phyloP scores from a whole-genome alignment of 2,797 vertebrate species.

The Nannoperca obscura region DNA sequence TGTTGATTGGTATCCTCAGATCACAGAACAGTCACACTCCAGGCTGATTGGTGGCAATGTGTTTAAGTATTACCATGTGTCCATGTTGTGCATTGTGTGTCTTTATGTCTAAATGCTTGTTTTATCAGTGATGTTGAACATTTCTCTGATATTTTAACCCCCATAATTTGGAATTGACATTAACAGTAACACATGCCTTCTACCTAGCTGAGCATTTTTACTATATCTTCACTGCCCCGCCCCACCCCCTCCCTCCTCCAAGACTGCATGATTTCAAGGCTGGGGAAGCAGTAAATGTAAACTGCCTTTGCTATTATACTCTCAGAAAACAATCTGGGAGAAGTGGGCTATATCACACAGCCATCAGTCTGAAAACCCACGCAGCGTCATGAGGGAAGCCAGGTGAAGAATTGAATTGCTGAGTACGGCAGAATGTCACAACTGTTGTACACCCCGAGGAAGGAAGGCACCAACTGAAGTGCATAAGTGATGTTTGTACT shows the following conservation, averaged over 20 bases:
- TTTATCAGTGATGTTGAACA: conserved; percentile 1
- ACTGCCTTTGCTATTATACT: conserved; percentile 39
- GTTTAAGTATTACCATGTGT: not conserved
- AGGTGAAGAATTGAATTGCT: conserved; percentile 59
- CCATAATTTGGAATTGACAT: not conserved
- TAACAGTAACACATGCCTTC: not conserved
- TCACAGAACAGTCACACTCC: not conserved
- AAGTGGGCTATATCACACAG: conserved; percentile 55
- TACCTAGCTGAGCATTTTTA: not conserved
- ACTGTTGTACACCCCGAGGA: conserved; percentile 20
- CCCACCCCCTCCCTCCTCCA: not conserved
- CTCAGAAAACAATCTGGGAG: conserved; percentile 61
- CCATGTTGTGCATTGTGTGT: not conserved
- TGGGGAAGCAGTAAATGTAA: conserved; percentile 50
- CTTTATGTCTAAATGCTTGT: no score
- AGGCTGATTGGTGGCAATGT: conserved; percentile 4
- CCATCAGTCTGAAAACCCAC: conserved; percentile 56
- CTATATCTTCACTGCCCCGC: not conserved
- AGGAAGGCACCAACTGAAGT: conserved; percentile 24
- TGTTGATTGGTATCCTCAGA: conserved; percentile 3
- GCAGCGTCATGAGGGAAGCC: conserved; percentile 54
- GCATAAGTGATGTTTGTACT: conserved; percentile 32
- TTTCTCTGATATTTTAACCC: not conserved
- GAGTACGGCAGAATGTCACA: conserved; percentile 35
- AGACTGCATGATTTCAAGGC: conserved; percentile 44